phyloP scores from a whole-genome alignment of 2,113 vertebrate genomes.

The Larimichthys polyactis region DNA sequence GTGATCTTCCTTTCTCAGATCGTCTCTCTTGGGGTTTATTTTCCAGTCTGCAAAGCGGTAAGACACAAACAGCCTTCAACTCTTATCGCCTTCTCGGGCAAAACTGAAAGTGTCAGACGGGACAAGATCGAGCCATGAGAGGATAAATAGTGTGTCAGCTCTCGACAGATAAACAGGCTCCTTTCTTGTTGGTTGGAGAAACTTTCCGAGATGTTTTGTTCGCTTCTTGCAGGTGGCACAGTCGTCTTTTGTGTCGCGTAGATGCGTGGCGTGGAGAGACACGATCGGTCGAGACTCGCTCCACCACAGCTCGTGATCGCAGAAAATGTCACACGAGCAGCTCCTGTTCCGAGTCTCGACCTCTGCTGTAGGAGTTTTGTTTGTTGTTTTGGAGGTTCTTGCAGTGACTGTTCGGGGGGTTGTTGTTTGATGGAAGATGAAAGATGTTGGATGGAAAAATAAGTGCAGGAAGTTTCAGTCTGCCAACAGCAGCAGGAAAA shows the following conservation, averaged over 20 bases:
- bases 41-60: conserved; percentile 34
- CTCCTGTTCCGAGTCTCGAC: conserved; percentile 16
- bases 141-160: conserved; percentile 23
- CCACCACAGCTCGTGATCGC: conserved; percentile 32
- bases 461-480: not conserved
- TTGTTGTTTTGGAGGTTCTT: not conserved
- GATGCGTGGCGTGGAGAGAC: not conserved
- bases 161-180: not conserved
- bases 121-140: conserved; percentile 47
- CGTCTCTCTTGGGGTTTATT: not conserved
- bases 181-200: not conserved
- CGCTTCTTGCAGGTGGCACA: conserved; percentile 38
- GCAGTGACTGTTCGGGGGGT: not conserved
- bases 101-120: conserved; percentile 73
- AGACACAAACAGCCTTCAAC: conserved; percentile 37
- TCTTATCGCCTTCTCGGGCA: conserved; percentile 29
- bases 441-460: not conserved
- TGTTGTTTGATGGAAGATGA: not conserved
- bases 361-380: conserved; percentile 7
- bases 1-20: conserved; percentile 11
- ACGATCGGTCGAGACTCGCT: too few relatives aligned
- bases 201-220: conserved; percentile 23
- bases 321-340: conserved; percentile 50
- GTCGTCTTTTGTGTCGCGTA: not conserved
- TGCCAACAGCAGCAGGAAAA: too few relatives aligned